Percentiles rank a stretch among this genome's conserved stretches.
Conservation (phyloP, 2,113 vertebrate species). For the Kobus ellipsiprymnus region DNA sequence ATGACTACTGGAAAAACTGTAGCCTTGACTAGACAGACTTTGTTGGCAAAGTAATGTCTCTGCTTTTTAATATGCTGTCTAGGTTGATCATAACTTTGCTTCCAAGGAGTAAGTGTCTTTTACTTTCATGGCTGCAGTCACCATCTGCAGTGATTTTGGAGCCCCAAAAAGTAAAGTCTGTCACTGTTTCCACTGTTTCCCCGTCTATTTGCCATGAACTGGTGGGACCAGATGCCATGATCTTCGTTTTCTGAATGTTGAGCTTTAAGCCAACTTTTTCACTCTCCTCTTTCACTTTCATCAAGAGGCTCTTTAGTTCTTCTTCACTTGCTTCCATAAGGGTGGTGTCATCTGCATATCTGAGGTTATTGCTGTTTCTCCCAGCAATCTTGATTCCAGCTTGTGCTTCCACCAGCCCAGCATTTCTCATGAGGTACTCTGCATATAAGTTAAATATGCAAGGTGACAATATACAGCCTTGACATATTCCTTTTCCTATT, state of each 20-base stretch:
- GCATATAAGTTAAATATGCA: neutral
- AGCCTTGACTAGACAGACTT: neutral
- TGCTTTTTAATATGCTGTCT: neutral
- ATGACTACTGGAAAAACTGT: neutral
- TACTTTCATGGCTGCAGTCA: neutral
- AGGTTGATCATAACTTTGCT: neutral
- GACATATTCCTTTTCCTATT: accelerated
- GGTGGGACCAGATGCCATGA: neutral
- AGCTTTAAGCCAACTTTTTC: neutral
- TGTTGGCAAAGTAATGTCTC: neutral
- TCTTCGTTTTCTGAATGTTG: neutral
- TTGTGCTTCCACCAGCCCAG: neutral
- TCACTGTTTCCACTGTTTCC: neutral
- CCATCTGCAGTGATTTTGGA: neutral
- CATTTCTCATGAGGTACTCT: neutral
- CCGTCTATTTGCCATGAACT: neutral
- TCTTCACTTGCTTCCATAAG: neutral
- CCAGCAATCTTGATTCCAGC: neutral
- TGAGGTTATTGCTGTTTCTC: neutral
- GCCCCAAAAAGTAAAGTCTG: neutral
- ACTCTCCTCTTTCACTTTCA: neutral
- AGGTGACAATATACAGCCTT: neutral
- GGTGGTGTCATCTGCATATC: neutral
- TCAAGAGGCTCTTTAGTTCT: neutral
- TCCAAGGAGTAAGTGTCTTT: neutral